phyloP scores from a whole-genome alignment of 2,113 vertebrate genomes.

The Charina bottae region DNA sequence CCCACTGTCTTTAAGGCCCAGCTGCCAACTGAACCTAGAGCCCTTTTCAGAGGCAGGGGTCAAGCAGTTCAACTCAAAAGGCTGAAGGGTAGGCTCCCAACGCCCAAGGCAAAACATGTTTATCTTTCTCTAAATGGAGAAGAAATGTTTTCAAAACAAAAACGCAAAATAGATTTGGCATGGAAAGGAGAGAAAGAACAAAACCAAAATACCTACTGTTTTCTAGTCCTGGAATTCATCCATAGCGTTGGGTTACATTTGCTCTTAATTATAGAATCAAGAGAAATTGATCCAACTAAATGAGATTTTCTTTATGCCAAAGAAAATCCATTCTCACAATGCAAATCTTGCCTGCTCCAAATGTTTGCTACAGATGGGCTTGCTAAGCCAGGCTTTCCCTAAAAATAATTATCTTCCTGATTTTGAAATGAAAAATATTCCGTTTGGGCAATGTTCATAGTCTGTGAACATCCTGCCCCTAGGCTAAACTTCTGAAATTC shows the following conservation, averaged over 20 bases:
- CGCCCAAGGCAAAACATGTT: not conserved
- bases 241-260: not conserved
- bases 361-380: not conserved
- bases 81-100: not conserved
- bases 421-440: slow-evolving; percentile 25
- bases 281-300: not conserved
- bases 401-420: slow-evolving; percentile 1
- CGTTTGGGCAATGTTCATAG: slow-evolving; percentile 17
- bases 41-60: not conserved
- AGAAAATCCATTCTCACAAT: not conserved
- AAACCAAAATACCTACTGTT: not conserved
- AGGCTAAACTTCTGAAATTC: not conserved
- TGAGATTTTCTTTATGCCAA: not conserved
- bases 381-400: not conserved
- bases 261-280: not conserved
- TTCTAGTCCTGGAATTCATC: not conserved
- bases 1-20: not conserved
- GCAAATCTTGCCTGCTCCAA: slow-evolving; percentile 2
- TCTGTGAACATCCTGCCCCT: not conserved
- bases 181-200: not conserved
- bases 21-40: not conserved
- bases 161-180: not conserved
- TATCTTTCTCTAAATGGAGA: not conserved
- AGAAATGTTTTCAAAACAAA: not conserved
- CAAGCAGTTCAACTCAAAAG: slow-evolving; percentile 1